Conservation (phyloP, 1,140 invertebrate species). For the Sminthurides bifidus region DNA sequence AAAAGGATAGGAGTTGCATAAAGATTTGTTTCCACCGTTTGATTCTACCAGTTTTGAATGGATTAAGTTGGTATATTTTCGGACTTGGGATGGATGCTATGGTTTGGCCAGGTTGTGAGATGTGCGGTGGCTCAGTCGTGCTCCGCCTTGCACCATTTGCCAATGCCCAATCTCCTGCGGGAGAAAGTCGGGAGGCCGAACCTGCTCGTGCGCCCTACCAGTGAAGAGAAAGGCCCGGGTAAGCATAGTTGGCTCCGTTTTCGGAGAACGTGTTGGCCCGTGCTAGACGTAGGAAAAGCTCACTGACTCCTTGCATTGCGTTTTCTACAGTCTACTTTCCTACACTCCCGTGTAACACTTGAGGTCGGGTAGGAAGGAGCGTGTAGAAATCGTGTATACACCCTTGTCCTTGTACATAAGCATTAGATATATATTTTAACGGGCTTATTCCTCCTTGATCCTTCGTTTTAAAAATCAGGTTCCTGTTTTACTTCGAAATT, state of each 20-base stretch:
- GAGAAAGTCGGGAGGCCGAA: no score
- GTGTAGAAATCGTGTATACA: no score
- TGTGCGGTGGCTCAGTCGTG: not conserved
- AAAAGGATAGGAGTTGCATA: no score
- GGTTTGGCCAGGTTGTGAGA: not conserved
- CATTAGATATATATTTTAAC: not conserved
- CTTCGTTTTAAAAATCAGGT: not conserved
- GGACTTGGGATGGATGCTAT: no score
- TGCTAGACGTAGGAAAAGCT: slow-evolving; percentile 2
- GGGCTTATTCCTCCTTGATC: not conserved
- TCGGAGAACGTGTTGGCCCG: not conserved
- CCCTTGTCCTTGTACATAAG: not conserved
- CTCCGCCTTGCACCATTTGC: slow-evolving; percentile 30
- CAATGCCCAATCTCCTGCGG: slow-evolving; percentile 14
- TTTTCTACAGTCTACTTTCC: not conserved
- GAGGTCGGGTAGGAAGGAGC: no score
- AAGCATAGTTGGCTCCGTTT: no score
- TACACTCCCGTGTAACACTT: not conserved
- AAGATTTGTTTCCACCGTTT: no score
- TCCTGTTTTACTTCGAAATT: not conserved
- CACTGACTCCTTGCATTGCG: slow-evolving; percentile 5
- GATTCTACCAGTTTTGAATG: no score
- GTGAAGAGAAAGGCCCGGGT: no score
- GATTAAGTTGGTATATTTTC: no score
- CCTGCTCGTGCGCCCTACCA: not conserved